Percentiles rank a stretch among this genome's conserved stretches.
Conservation (phyloP, 30 jellyfish, hydroid and myxozoan species). For the Cassiopea andromeda region DNA sequence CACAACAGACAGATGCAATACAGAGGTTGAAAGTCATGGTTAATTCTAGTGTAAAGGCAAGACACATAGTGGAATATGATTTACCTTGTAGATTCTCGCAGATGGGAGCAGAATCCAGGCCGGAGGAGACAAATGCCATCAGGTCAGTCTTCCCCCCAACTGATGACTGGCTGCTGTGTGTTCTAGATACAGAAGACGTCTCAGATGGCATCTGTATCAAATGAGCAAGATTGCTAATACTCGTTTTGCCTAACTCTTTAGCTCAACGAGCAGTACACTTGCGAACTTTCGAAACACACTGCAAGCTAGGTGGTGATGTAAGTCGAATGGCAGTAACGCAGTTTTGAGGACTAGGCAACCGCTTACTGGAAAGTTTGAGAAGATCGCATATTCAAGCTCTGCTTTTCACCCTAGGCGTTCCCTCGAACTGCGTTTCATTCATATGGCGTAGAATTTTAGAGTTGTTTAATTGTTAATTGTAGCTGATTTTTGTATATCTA, state of each 20-base stretch:
- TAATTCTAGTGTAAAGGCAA: conserved; percentile 6
- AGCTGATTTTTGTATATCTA: background rate
- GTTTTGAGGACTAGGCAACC: background rate
- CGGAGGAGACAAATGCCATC: conserved; percentile 22
- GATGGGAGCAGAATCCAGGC: conserved; percentile 18
- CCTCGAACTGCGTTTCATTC: background rate
- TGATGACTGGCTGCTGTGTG: conserved; percentile 25
- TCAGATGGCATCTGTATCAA: no score
- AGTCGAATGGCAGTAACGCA: background rate
- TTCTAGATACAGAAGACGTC: background rate
- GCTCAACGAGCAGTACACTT: background rate
- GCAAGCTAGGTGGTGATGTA: background rate
- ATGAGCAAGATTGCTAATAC: background rate
- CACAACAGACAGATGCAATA: background rate
- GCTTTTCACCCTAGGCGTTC: no score
- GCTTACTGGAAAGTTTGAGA: background rate
- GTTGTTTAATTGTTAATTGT: background rate
- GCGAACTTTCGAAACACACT: background rate
- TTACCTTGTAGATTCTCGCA: conserved; percentile 61
- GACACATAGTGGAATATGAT: conserved; percentile 34
- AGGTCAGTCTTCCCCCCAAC: conserved; percentile 58
- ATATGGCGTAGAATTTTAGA: background rate
- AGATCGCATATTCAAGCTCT: background rate
- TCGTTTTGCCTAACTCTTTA: background rate
- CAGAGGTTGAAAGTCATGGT: conserved; percentile 3